phyloP scores from a whole-genome alignment of 2,888 invertebrate genomes.

The Griposia aprilina region DNA sequence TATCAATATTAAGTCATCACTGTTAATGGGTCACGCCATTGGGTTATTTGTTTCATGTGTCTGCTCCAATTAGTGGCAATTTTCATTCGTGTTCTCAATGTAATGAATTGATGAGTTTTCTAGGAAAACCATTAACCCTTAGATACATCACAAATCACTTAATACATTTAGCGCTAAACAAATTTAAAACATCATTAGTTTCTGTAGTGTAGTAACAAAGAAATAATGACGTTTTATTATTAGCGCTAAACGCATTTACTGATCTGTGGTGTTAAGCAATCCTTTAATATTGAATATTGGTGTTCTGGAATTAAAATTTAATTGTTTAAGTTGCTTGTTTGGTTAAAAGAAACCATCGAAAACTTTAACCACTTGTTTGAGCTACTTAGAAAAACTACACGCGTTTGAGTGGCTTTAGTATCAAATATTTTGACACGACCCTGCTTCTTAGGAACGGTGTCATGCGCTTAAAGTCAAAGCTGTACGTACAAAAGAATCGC shows the following conservation, averaged over 20 bases:
- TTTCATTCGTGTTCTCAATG: background rate
- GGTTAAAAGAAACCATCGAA: background rate
- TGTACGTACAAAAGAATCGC: constrained; percentile 45
- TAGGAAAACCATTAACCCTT: background rate
- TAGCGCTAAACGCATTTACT: background rate
- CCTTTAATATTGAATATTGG: background rate
- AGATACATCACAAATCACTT: background rate
- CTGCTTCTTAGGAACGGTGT: constrained; percentile 35
- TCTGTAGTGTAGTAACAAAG: background rate
- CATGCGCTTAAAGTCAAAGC: constrained; percentile 50
- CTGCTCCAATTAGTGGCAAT: too few species aligned
- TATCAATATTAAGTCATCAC: too few species aligned
- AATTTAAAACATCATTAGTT: too few species aligned
- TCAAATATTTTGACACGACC: constrained; percentile 48
- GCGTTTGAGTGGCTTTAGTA: constrained; percentile 4
- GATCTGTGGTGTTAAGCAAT: background rate
- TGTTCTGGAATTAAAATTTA: background rate
- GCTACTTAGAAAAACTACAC: background rate
- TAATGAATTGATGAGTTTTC: background rate
- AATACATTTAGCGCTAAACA: background rate
- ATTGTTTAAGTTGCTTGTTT: background rate
- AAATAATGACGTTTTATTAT: background rate
- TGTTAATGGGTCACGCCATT: background rate
- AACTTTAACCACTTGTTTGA: background rate
- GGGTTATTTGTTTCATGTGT: background rate